Conservation (phyloP, 2,113 vertebrate genomes). For the Cepphus grylle region DNA sequence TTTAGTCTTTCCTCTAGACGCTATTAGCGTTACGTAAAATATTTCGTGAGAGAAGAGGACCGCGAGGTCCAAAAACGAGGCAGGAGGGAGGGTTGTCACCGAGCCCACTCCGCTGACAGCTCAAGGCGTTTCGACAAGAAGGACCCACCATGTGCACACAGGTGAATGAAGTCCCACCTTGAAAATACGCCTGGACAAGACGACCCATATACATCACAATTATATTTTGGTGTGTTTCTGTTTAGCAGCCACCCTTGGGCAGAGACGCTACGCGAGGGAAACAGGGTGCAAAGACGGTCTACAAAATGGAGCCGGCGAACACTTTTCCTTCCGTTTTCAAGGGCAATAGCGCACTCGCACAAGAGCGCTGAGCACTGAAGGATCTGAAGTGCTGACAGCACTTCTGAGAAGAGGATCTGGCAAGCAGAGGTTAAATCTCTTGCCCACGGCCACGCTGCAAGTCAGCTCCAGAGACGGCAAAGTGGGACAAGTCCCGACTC, state of each 20-base stretch:
- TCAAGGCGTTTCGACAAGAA: not conserved
- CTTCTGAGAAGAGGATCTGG: not conserved
- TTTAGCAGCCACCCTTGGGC: not conserved
- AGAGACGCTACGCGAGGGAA: not conserved
- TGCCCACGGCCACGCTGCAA: not conserved
- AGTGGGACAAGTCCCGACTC: not conserved
- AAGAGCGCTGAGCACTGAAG: not conserved
- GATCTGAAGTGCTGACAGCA: not conserved
- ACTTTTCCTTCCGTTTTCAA: not conserved
- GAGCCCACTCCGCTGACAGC: not conserved
- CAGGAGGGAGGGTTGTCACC: not conserved
- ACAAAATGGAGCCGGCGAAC: not conserved
- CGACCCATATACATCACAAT: fast-evolving
- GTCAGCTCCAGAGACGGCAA: not conserved
- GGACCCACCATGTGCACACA: not conserved
- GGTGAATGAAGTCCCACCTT: not conserved
- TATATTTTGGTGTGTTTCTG: not conserved
- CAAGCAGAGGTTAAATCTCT: not conserved
- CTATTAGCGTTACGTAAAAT: not conserved
- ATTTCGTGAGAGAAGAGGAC: not conserved
- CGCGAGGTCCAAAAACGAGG: fast-evolving
- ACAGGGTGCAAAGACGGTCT: fast-evolving
- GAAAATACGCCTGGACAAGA: not conserved
- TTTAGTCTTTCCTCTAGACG: not conserved
- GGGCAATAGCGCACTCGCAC: not conserved